phyloP scores from a whole-genome alignment of 2,797 vertebrate genomes.

The Eidolon dupreanum region DNA sequence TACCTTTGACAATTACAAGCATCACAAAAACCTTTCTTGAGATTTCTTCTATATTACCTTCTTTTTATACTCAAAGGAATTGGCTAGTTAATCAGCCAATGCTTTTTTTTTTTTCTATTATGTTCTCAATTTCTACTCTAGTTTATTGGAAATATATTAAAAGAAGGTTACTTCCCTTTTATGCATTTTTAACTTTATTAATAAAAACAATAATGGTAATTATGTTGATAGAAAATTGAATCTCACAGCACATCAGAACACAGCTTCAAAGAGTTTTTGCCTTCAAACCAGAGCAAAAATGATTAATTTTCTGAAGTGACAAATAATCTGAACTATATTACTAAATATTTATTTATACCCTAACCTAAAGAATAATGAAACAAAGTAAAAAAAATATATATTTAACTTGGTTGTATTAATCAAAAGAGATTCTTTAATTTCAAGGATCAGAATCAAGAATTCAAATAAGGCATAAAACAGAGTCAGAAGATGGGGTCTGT shows the following conservation, averaged over 20 bases:
- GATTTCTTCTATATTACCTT: background rate
- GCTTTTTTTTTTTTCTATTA: background rate
- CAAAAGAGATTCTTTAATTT: background rate
- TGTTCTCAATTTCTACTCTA: background rate
- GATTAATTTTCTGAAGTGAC: background rate
- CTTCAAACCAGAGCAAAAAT: background rate
- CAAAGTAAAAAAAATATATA: background rate
- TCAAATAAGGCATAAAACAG: background rate
- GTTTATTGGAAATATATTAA: background rate
- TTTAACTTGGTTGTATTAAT: background rate
- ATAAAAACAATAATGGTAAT: background rate
- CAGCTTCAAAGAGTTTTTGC: background rate
- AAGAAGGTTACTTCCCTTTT: background rate
- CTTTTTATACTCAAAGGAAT: background rate
- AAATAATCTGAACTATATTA: background rate
- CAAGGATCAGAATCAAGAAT: background rate
- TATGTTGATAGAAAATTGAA: background rate
- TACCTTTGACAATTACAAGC: background rate
- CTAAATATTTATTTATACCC: background rate
- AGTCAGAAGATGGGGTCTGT: background rate
- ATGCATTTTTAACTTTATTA: background rate
- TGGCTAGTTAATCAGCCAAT: background rate
- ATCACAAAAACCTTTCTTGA: background rate
- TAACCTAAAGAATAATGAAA: background rate
- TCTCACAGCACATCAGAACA: background rate